Base-by-base conservation (phyloP, 2,888 invertebrate genomes). In the Cyclophora punctaria region DNA sequence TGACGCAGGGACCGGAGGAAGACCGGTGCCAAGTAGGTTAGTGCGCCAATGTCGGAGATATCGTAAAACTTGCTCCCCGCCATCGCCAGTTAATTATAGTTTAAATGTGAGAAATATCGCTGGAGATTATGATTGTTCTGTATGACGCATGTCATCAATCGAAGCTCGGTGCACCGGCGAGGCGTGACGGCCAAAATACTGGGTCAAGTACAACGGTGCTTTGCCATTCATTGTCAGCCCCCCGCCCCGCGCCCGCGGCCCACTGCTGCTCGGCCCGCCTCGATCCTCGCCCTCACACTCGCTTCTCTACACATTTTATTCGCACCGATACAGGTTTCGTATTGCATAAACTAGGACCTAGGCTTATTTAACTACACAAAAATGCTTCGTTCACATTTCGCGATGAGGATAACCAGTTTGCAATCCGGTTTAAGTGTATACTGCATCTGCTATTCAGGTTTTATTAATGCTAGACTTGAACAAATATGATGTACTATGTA, bases 141-240 rank as follows among this genome's bases (percentile, higher is more conserved):
- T 70, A 74, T 74, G 75, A 75, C 73, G 75, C 70, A 74, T 73
- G 73, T 73, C 78, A 77, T 77, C 77, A 73, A 72, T 77, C 74
- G 76, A 66, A 69, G 71, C 71, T 68, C 37, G 48, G 49, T 48
- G 49, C 70, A 64, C 63, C 67, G 71, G 69, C 75, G 73, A 64
- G 67, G 69, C 75, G 76, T 76, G 80, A 75, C 85, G 82, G 71
- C 66, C 73, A 67, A 69, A 73, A 80, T 83, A 82, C 83, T 87
- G 73, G 88, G 88, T 87, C 88, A 88, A 88, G 88, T 83, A 86
- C 87, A 85, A 78, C 83, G 83, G 79, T 82, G 87, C 83, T 85
- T 82, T 81, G 86, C 84, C 83, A 83, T 86, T 86, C 87, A 86
- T 86, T 86, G 88, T 83, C 87, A 82, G 70, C 59, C 58, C 55